A percentile compares a stretch with the other conserved stretches of the same genome.
These are phyloP conservation scores for Mallotus villosus DNA, from an alignment of 2,797 vertebrate genomes.

Conservation along the genomic window DNA sequence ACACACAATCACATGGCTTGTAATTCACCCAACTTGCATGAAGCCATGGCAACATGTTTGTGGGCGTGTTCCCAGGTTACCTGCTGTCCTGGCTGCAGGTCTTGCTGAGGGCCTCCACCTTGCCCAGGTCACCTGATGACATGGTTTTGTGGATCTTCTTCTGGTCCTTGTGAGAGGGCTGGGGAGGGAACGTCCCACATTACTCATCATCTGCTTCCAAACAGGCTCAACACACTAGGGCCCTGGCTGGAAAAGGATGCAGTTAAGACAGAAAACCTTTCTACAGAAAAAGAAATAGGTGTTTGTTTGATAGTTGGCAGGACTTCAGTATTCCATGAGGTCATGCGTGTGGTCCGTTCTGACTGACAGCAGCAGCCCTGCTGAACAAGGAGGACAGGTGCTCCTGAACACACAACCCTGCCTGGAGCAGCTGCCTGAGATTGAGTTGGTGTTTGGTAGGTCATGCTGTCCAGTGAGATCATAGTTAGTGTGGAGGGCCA, in stretches of 20 bases:
- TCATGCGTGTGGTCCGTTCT: neutral
- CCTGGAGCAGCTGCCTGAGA: no score
- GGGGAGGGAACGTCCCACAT: conserved; percentile 17
- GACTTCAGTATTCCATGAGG: no score
- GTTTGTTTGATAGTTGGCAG: neutral
- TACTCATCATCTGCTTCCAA: neutral
- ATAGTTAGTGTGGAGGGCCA: conserved; percentile 40
- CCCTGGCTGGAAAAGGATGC: neutral
- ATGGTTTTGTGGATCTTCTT: conserved; percentile 91
- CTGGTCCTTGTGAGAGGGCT: conserved; percentile 77
- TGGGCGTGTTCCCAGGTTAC: conserved; percentile 59
- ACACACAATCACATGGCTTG: neutral
- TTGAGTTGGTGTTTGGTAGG: no score
- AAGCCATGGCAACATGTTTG: neutral
- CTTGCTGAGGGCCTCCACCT: conserved; percentile 80
- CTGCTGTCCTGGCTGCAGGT: conserved; percentile 81
- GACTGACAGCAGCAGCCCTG: neutral
- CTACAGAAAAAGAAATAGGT: neutral
- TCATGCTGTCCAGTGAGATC: conserved; percentile 32
- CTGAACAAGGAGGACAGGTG: no score
- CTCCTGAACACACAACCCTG: no score
- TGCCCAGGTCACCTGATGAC: conserved; percentile 93
- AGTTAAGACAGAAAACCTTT: neutral
- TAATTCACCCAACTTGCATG: neutral
- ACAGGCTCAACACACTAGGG: neutral